These are phyloP conservation scores for Dipus sagitta DNA, from an alignment of 2,797 vertebrate genomes.

Conservation along the genomic window DNA sequence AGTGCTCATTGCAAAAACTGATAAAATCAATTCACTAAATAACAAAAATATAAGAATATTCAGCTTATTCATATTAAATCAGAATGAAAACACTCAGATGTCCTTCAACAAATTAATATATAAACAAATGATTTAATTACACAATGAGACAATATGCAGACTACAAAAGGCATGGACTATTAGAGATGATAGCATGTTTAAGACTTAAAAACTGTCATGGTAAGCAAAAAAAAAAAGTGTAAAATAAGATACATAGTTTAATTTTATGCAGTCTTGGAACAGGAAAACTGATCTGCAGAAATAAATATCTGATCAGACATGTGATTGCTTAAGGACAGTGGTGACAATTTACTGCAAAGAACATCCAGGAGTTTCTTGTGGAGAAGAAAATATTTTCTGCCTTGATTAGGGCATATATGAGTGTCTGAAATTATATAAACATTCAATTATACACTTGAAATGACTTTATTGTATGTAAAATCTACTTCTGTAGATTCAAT, in stretches of 20 bases:
- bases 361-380: background rate
- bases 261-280: background rate
- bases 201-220: background rate
- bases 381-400: slow-evolving; percentile 21
- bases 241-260: background rate
- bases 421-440: slow-evolving; percentile 16
- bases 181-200: background rate
- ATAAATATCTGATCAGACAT: background rate
- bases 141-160: background rate
- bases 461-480: background rate
- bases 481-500: too few species aligned
- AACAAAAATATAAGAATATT: too few species aligned
- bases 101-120: too few species aligned
- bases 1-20: too few species aligned
- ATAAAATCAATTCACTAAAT: too few species aligned
- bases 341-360: background rate
- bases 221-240: background rate
- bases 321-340: background rate
- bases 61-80: background rate
- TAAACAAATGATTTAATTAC: too few species aligned
- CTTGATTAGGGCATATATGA: background rate
- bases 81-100: background rate
- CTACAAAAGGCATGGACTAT: background rate
- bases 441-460: slow-evolving; percentile 15
- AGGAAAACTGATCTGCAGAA: background rate